phyloP scores from a whole-genome alignment of 2,888 invertebrate species.

The Coelinius sp. region DNA sequence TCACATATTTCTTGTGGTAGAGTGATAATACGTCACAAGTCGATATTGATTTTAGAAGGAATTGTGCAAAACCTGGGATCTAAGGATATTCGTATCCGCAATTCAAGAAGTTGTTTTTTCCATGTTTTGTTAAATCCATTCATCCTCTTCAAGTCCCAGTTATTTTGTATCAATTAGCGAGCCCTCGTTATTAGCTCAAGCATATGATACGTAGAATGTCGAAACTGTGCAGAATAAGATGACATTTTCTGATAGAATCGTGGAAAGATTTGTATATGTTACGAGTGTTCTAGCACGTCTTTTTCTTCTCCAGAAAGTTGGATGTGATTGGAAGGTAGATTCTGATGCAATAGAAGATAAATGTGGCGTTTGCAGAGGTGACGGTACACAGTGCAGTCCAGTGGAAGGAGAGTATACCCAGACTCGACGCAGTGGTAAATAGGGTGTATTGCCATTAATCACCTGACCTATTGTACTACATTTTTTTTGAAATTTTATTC shows the following conservation, averaged over 20 bases:
- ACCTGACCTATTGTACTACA: neutral
- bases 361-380: conserved; percentile 90
- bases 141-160: too few species aligned
- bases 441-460: neutral
- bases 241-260: neutral
- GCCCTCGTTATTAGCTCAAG: too few species aligned
- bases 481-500: neutral
- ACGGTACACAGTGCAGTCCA: conserved; percentile 85
- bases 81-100: too few species aligned
- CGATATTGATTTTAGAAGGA: too few species aligned
- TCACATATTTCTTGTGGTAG: too few species aligned
- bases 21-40: too few species aligned
- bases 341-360: conserved; percentile 85
- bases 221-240: too few species aligned
- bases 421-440: conserved; percentile 69
- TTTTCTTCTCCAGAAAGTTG: conserved; percentile 77
- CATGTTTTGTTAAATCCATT: too few species aligned
- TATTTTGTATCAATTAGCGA: too few species aligned
- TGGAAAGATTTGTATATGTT: neutral
- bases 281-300: neutral
- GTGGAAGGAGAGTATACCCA: conserved; percentile 75
- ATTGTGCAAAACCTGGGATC: too few species aligned
- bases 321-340: conserved; percentile 92
- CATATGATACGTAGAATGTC: too few species aligned
- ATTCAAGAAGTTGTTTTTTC: too few species aligned